These are phyloP conservation scores for Spizaetus ornatus DNA, from an alignment of 2,113 vertebrate species.

Conservation along the genomic window DNA sequence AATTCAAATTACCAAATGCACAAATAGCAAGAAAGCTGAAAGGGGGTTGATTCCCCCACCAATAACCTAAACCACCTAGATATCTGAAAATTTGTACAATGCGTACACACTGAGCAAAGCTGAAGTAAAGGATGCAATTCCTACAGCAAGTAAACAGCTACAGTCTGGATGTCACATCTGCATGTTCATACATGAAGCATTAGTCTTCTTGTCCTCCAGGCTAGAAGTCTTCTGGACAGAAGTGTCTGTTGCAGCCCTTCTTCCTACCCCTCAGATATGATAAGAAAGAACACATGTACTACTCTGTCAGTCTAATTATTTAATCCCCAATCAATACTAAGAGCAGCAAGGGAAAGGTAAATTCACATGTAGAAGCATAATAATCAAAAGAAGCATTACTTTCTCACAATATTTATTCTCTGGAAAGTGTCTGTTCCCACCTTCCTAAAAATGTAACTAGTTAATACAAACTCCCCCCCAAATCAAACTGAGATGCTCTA, in stretches of 20 bases:
- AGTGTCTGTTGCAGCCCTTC: neutral
- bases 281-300: neutral
- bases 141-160: neutral
- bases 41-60: neutral
- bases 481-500: neutral
- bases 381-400: neutral
- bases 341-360: neutral
- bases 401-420: neutral
- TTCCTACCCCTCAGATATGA: neutral
- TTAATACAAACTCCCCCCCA: neutral
- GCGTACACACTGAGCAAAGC: neutral
- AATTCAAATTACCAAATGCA: constrained; percentile 8
- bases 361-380: neutral
- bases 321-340: neutral
- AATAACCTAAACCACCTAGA: neutral
- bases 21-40: neutral
- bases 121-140: neutral
- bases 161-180: neutral
- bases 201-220: neutral
- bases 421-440: neutral
- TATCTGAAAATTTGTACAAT: neutral
- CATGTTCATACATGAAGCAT: neutral
- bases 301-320: neutral
- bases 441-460: neutral
- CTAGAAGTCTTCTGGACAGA: neutral